Conservation (phyloP, 2,888 invertebrate species). For the Pecten maximus region DNA sequence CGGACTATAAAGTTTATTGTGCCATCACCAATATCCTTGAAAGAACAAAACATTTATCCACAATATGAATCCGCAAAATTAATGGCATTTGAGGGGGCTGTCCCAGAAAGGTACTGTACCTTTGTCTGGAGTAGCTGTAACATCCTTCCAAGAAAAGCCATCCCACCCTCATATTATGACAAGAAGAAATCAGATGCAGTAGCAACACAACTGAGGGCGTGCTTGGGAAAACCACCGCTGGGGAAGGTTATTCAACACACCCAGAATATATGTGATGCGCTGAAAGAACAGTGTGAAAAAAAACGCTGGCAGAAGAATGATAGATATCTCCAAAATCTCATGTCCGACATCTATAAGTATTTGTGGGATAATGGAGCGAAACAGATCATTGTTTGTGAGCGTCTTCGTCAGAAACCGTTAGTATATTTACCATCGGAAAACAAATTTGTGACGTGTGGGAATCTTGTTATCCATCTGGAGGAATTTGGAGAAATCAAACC, state of each 20-base stretch:
- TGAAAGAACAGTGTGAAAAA: conserved; percentile 30
- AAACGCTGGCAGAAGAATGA: neutral
- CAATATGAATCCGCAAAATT: conserved; percentile 44
- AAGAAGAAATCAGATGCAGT: neutral
- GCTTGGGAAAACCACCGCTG: conserved; percentile 46
- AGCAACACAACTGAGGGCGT: conserved; percentile 45
- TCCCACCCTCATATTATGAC: neutral
- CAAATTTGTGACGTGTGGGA: conserved; percentile 45
- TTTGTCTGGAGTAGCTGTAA: conserved; percentile 55
- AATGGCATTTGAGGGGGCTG: conserved; percentile 55
- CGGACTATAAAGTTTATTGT: conserved; percentile 53
- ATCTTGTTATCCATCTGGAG: conserved; percentile 45
- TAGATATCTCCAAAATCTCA: neutral
- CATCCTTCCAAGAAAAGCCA: conserved; percentile 49
- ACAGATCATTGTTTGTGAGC: neutral
- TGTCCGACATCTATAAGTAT: neutral
- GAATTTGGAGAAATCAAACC: conserved; percentile 52
- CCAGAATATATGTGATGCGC: conserved; percentile 53
- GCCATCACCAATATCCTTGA: conserved; percentile 39
- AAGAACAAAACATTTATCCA: conserved; percentile 27
- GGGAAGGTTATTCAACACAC: conserved; percentile 56
- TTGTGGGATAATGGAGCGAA: neutral
- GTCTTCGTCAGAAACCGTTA: conserved; percentile 50
- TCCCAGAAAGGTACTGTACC: neutral
- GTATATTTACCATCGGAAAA: conserved; percentile 50